These are phyloP conservation scores for Oenanthe oenanthe DNA, from an alignment of 2,113 vertebrate species.

Conservation along the genomic window DNA sequence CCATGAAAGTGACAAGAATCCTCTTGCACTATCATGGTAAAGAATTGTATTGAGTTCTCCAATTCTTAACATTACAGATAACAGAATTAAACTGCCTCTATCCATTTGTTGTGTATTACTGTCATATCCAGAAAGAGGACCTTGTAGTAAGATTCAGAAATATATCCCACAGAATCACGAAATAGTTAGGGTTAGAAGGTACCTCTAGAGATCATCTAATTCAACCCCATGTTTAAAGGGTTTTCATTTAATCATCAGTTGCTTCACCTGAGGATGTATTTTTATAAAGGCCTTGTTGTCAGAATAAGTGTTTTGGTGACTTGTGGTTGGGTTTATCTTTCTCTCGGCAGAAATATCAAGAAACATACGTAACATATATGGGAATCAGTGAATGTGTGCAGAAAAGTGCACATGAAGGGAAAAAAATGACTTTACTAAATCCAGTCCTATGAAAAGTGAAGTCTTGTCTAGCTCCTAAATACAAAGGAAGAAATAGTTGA, in stretches of 20 bases:
- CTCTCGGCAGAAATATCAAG: neutral
- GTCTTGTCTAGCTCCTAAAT: neutral
- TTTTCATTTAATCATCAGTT: neutral
- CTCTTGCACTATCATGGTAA: neutral
- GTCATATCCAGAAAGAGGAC: neutral
- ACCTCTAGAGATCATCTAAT: neutral
- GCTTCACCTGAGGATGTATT: neutral
- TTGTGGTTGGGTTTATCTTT: neutral
- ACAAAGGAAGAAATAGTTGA: conserved; percentile 9
- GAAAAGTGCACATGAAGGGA: neutral
- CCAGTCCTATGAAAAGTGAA: neutral
- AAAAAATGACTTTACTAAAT: neutral
- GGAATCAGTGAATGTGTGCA: neutral
- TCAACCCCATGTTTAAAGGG: neutral
- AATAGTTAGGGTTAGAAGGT: neutral
- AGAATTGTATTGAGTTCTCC: neutral
- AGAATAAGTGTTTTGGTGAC: neutral
- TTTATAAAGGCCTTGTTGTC: neutral
- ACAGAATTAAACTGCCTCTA: neutral
- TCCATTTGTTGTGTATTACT: neutral
- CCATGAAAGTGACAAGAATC: neutral
- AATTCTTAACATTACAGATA: neutral
- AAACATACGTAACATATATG: neutral
- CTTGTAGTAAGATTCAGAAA: neutral
- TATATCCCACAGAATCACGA: neutral